These are phyloP conservation scores for Noctilio leporinus DNA, from an alignment of 2,113 vertebrate genomes.

Conservation along the genomic window DNA sequence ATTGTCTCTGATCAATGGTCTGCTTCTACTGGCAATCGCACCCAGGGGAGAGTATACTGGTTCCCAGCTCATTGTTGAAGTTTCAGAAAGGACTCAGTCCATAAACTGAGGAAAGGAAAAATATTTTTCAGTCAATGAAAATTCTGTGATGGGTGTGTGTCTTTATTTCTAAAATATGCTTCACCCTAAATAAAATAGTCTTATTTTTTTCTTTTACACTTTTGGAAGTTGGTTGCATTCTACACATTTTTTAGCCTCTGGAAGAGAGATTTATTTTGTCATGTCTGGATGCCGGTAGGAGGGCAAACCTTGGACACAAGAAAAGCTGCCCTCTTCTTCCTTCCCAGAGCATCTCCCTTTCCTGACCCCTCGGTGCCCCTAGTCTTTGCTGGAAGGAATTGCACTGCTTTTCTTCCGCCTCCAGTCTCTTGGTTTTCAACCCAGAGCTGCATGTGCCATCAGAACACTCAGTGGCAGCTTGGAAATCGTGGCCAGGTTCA, in stretches of 20 bases:
- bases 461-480: constrained; percentile 61
- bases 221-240: constrained; percentile 28
- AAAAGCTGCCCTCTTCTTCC: not conserved
- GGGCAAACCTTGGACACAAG: constrained; percentile 35
- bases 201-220: not conserved
- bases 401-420: not conserved
- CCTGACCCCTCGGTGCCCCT: accelerated
- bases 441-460: constrained; percentile 44
- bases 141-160: not conserved
- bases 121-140: not conserved
- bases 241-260: not conserved
- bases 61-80: not conserved
- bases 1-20: not conserved
- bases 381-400: constrained; percentile 44
- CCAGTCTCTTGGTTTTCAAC: constrained; percentile 45
- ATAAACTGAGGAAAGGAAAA: not conserved
- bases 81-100: not conserved
- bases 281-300: constrained; percentile 10
- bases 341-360: not conserved
- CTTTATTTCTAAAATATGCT: not conserved
- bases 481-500: constrained; percentile 65
- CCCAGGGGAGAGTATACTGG: not conserved
- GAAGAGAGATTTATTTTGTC: constrained; percentile 50
- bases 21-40: not conserved
- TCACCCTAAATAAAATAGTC: not conserved